Evolutionary conservation across 2,888 invertebrate genomes (phyloP).

Genomic region (Lasius fuliginosus): DNA sequence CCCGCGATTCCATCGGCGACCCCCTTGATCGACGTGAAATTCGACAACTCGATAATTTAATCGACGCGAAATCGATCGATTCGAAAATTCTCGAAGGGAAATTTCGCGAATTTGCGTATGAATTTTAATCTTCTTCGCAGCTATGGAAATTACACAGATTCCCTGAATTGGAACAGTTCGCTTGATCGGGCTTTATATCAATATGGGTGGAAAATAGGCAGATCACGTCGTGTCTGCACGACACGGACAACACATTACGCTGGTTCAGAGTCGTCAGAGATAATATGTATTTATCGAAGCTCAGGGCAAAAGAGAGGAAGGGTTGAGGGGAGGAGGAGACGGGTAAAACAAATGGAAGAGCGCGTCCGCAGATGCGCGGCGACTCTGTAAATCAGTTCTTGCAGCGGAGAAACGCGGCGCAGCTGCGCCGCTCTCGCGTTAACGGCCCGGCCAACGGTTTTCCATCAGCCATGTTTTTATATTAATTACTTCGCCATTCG

Average conservation of each 20-base stretch:
- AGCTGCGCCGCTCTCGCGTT: slow-evolving; percentile 26
- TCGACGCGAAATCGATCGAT: slow-evolving; percentile 19
- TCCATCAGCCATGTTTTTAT: slow-evolving; percentile 62
- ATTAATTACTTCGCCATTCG: slow-evolving; percentile 72
- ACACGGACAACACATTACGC: background rate
- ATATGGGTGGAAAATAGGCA: background rate
- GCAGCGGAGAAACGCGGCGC: slow-evolving; percentile 39
- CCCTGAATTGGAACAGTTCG: background rate
- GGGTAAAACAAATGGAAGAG: slow-evolving; percentile 39
- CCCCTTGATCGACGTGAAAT: background rate
- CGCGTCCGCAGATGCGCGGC: slow-evolving; percentile 48
- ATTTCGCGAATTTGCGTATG: background rate
- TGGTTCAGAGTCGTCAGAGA: slow-evolving; percentile 18
- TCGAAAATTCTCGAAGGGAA: background rate
- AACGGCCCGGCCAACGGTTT: slow-evolving; percentile 48
- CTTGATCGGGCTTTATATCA: background rate
- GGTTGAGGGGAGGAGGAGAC: background rate
- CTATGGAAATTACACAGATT: background rate
- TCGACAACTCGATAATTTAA: slow-evolving; percentile 52
- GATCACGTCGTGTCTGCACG: background rate
- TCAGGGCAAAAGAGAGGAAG: background rate
- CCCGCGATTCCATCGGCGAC: slow-evolving; percentile 34
- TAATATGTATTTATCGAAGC: slow-evolving; percentile 37
- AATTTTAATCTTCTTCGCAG: background rate
- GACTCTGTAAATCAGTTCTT: slow-evolving; percentile 59